Evolutionary conservation across 2,113 vertebrate species (phyloP), one percentile per base, ranked within the genome.

Genomic region (Aphelocoma coerulescens): DNA sequence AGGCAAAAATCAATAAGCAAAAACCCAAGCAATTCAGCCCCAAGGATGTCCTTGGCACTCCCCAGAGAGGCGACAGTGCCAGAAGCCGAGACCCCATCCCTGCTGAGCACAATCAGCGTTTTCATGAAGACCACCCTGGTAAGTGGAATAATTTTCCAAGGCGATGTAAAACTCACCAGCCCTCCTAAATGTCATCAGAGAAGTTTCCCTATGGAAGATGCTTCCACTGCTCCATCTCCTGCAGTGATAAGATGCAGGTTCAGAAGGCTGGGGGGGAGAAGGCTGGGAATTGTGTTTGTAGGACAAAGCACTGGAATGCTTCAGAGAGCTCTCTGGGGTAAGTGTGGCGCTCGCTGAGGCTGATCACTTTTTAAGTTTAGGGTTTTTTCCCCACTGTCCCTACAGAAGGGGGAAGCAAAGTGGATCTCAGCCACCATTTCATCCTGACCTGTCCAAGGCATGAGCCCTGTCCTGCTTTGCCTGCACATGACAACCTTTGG

Each of bases 1-100:
- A 98, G 55, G 79, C 66, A 13, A 97, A 89, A 91, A 93, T 95
- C 85, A 95, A 67, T 73, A 84, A 97, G 65, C 93, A 95, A 62
- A 98, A 97, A 77, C 46, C 5, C 20, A 92, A 73, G 59, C 97
- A 97, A 72, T 86, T 80, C n/a, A 95, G 92, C 69, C 30, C 85
- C 3, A 77, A 94, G 71, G 95, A 97, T 76, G 74, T 46, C 78
- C 91, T 83, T 57, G 89, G 79, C 58, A 44, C 37, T 71, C 46
- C 52, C 43, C 94, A 91, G 81, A 69, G 63, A 66, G 51, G 89
- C 7, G 7, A 81, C 16, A 88, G 66, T 2, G 0, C 58, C 0
- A 55, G 94, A n/a, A 95, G 85, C 52, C 83, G 2, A 71, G 93
- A 85, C 33, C 78, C 88, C 2, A 1, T 91, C 48, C 91, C 94